Evolutionary conservation across 2,888 invertebrate genomes (phyloP), one percentile per base, ranked within the genome.

Genomic region (Tribolium freemani): DNA sequence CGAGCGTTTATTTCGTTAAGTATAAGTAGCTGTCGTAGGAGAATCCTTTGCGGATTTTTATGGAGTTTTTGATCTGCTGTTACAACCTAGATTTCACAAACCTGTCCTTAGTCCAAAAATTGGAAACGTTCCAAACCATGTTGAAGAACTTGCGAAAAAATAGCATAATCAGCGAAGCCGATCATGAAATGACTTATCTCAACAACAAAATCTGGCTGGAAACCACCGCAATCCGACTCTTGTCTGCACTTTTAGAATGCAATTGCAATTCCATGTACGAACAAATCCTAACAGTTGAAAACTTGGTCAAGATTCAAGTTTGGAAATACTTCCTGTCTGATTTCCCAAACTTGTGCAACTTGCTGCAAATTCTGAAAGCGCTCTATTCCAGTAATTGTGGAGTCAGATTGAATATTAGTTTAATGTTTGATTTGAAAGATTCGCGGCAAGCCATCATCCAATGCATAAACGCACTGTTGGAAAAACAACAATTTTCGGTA

Each of bases 191-290:
- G 83, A 88, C 86, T 0, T 88, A 87, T 69, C 78, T 87, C 5
- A 86, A 85, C 3, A 91, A 90, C 78, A 89, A 89, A 69, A 84
- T 87, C 0, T 88, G 90, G 87, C 79, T 92, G 56, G 89, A 91
- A 76, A 87, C 82, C 66, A 88, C 90, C 0, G 88, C 91, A 0
- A 88, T 91, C 13, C 88, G 88, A 5, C 84, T 94, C 21, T 86
- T 92, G n/a, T 88, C 91, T 70, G 87, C 89, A 0, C 89, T 91
- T 1, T 83, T 94, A 0, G 89, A 89, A 64, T 85, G 89, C 71
- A 90, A 90, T 76, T 91, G 93, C 75, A 88, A 88, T 45, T 93
- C 93, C 61, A 88, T 90, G 0, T 88, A 88, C 76, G 89, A 91
- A 78, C 92, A 93, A 83, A 88, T 90, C 31, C 88, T 90, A 77